phyloP scores from a whole-genome alignment of 2,888 invertebrate species.

The Phyto melanocephala region DNA sequence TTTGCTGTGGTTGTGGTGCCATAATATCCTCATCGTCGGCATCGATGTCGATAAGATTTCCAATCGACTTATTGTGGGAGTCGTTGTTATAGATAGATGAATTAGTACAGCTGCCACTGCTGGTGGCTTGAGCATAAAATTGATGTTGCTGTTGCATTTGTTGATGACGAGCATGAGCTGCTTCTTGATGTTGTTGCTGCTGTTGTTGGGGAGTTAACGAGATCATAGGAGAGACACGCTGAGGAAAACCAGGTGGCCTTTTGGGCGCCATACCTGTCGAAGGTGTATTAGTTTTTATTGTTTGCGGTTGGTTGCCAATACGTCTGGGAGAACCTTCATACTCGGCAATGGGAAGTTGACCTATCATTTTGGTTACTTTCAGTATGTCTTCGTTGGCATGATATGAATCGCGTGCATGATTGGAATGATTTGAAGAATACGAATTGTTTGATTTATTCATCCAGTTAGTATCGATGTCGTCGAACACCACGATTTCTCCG shows the following conservation, averaged over 20 bases:
- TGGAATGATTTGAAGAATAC: slow-evolving; percentile 55
- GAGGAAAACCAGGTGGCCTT: slow-evolving; percentile 90
- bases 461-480: slow-evolving; percentile 74
- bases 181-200: slow-evolving; percentile 63
- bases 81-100: slow-evolving; percentile 59
- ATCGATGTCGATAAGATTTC: slow-evolving; percentile 74
- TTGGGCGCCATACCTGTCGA: slow-evolving; percentile 82
- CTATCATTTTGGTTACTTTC: slow-evolving; percentile 79
- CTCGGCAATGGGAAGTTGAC: slow-evolving; percentile 88
- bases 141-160: slow-evolving; percentile 64
- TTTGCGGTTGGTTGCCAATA: slow-evolving; percentile 82
- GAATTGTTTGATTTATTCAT: slow-evolving; percentile 62
- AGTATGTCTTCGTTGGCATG: slow-evolving; percentile 74
- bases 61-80: slow-evolving; percentile 68
- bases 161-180: slow-evolving; percentile 57
- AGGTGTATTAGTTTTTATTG: slow-evolving; percentile 22
- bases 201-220: slow-evolving; percentile 58
- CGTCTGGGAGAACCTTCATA: slow-evolving; percentile 94
- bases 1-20: slow-evolving; percentile 13
- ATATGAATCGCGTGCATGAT: slow-evolving; percentile 48
- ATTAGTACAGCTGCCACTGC: slow-evolving; percentile 56
- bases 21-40: slow-evolving; percentile 66
- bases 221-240: slow-evolving; percentile 78
- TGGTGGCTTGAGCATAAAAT: slow-evolving; percentile 58
- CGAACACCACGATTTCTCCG: slow-evolving; percentile 91